Conservation (phyloP, 2,797 vertebrate genomes). For the Diceros bicornis region DNA sequence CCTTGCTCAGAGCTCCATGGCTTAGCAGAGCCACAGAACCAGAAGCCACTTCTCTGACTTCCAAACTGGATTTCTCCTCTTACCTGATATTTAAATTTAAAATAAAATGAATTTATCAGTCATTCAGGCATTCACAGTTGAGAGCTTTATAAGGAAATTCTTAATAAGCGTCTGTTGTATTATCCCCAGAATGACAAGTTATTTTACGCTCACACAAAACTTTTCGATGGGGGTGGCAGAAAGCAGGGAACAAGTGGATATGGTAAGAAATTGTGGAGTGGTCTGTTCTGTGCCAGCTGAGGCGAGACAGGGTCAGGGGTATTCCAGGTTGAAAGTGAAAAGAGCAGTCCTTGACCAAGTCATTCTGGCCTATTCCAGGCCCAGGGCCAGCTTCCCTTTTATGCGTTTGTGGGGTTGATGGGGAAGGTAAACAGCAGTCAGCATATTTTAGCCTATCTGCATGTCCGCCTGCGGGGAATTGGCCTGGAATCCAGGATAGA, state of each 20-base stretch:
- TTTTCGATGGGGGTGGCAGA: background rate
- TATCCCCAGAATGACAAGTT: background rate
- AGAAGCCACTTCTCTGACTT: background rate
- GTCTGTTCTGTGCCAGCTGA: background rate
- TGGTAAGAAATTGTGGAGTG: background rate
- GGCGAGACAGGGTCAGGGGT: background rate
- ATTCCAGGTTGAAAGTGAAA: background rate
- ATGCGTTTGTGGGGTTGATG: accelerated
- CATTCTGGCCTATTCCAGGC: background rate
- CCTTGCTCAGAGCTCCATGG: background rate
- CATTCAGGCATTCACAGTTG: conserved; percentile 4
- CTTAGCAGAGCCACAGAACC: background rate
- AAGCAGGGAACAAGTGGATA: background rate
- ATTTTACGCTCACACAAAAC: conserved; percentile 12
- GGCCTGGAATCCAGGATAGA: background rate
- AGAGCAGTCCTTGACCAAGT: background rate
- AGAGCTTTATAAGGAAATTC: conserved; percentile 48
- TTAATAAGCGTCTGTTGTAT: conserved; percentile 23
- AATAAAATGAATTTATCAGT: conserved; percentile 15
- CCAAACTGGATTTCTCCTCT: conserved; percentile 4
- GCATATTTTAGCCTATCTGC: background rate
- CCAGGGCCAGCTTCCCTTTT: background rate
- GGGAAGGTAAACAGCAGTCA: background rate
- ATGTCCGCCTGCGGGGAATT: background rate
- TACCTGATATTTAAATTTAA: background rate